Base-by-base conservation (phyloP, 2,113 vertebrate species). In the Oreochromis niloticus region DNA sequence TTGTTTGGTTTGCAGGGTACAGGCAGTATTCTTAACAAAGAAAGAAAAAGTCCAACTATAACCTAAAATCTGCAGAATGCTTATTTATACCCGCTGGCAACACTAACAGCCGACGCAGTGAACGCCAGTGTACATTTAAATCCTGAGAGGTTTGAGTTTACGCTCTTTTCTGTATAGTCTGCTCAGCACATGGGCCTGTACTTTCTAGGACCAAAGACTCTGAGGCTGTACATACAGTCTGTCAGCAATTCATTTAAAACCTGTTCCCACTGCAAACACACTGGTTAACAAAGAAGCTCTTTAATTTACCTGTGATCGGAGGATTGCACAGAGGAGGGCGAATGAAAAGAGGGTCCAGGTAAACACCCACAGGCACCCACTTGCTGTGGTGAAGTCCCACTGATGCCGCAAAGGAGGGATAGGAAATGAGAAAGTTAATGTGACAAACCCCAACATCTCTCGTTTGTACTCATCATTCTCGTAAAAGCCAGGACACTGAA, bases 361-460 rank as follows among this genome's bases (percentile, higher is more conserved):
- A 3, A 95, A 57, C 84, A 93, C 94, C 87, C 96, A 96, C 54
- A 97, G 79, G 19, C 75, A 55, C 24, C 96, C 97, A 24, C 73
- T 95, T n/a, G 66, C 30, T 36, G 84, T 8, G 13, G 96, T 97
- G 88, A 98, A 97, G 94, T 98, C 97, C 95, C 95, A 96, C 97
- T 97, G 88, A 52, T 59, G 89, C 2, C 52, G 24, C 52, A 75
- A n/a, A 83, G n/a, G 12, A 27, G 39, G 24, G 14, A 32, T 14
- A 4, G 36, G 3, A 8, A n/a, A 14, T n/a, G 32, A 32, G 39
- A 80, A 66, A 22, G 4, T 63, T 66, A 89, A 79, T 90, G 75
- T 91, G 88, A 93, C 4, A 16, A 86, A 85, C 57, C 57, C 19
- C 83, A 85, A 85, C 79, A 86, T 86, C 54, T 84, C 57, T 89